These are phyloP conservation scores for Megaceryle maxima DNA, from an alignment of 2,113 vertebrate species.

Conservation along the genomic window DNA sequence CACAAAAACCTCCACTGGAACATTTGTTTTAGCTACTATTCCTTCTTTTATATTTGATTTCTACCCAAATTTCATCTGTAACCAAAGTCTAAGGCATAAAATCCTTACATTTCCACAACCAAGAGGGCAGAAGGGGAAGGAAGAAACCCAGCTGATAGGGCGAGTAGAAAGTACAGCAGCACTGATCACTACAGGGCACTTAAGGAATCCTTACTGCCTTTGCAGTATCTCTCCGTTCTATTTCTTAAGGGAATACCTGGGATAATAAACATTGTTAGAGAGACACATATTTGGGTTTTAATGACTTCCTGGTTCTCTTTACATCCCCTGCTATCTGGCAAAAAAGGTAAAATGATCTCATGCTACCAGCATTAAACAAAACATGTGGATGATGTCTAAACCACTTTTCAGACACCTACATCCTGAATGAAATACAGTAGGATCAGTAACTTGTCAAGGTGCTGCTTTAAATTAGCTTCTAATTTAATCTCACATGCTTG, in stretches of 20 bases:
- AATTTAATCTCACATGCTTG: background rate
- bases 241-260: background rate
- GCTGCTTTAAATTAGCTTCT: conserved; percentile 6
- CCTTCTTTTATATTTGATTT: background rate
- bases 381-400: background rate
- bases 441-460: background rate
- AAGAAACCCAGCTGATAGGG: background rate
- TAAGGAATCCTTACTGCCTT: background rate
- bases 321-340: background rate
- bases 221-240: background rate
- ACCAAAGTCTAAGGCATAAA: background rate
- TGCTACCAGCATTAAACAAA: background rate
- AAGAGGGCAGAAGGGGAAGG: background rate
- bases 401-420: background rate
- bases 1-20: background rate
- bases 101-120: background rate
- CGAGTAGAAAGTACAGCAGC: background rate
- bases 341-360: background rate
- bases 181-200: background rate
- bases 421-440: background rate
- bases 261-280: background rate
- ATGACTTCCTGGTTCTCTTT: background rate
- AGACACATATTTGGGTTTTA: background rate
- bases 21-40: background rate
- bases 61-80: background rate